These are phyloP conservation scores for Formica exsecta DNA, from an alignment of 1,140 invertebrate species.

Conservation along the genomic window DNA sequence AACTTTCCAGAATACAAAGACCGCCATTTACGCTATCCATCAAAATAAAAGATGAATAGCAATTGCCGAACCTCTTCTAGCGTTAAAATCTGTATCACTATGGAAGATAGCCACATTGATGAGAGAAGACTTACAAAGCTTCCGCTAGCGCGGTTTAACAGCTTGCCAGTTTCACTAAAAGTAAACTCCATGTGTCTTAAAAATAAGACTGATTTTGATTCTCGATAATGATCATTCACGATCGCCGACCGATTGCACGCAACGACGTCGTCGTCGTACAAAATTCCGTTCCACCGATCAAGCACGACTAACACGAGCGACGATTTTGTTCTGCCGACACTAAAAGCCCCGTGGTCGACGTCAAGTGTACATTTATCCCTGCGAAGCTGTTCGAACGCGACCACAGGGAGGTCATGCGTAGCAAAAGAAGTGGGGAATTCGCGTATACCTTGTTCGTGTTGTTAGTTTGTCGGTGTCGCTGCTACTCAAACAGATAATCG, in stretches of 20 bases:
- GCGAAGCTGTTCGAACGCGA: slow-evolving; percentile 72
- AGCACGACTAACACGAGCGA: slow-evolving; percentile 61
- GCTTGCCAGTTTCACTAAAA: neutral
- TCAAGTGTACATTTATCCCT: slow-evolving; percentile 78
- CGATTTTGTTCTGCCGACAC: slow-evolving; percentile 69
- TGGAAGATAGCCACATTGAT: neutral
- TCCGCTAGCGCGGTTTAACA: neutral
- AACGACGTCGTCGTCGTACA: slow-evolving; percentile 31
- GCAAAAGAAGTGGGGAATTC: slow-evolving; percentile 65
- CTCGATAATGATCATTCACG: slow-evolving; percentile 14
- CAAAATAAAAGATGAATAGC: neutral
- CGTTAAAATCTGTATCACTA: slow-evolving; percentile 37
- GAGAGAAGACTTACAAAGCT: slow-evolving; percentile 58
- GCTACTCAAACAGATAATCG: slow-evolving; percentile 45
- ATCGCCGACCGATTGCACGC: slow-evolving; percentile 6
- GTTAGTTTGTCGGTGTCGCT: slow-evolving; percentile 57
- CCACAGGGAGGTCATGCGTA: slow-evolving; percentile 73
- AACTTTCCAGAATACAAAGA: neutral
- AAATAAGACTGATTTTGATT: slow-evolving; percentile 7
- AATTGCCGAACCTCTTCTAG: neutral
- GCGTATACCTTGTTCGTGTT: slow-evolving; percentile 64
- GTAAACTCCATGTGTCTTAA: slow-evolving; percentile 16
- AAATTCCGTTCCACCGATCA: slow-evolving; percentile 60
- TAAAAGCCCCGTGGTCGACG: slow-evolving; percentile 73
- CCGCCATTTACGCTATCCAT: neutral